Conservation (phyloP, 2,113 vertebrate species). For the Tragulus kanchil region DNA sequence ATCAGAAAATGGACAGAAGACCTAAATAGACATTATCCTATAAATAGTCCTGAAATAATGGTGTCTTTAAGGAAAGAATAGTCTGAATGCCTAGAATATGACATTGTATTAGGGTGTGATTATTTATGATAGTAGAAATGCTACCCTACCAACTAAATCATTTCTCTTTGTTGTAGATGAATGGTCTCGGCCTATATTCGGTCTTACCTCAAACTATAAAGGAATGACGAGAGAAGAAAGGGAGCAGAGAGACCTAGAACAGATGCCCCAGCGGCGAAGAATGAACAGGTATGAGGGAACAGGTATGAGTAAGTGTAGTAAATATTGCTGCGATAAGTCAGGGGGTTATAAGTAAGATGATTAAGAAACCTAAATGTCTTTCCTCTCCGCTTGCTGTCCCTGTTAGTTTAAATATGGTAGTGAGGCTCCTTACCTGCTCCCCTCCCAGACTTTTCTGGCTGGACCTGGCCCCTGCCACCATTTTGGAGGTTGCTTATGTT, state of each 20-base stretch:
- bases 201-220: slow-evolving; percentile 98
- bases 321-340: neutral
- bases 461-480: neutral
- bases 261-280: slow-evolving; percentile 96
- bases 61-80: neutral
- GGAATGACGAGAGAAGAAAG: slow-evolving; percentile 99
- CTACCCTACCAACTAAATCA: neutral
- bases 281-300: slow-evolving; percentile 91
- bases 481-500: neutral
- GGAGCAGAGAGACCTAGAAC: slow-evolving; percentile 97
- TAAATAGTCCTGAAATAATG: slow-evolving; percentile 2
- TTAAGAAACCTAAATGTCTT: neutral
- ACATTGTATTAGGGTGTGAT: neutral
- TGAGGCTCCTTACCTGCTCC: neutral
- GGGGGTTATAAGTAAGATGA: neutral
- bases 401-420: neutral
- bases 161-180: slow-evolving; percentile 90
- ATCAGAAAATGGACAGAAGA: neutral
- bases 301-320: slow-evolving; percentile 49
- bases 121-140: slow-evolving; percentile 8
- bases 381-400: neutral
- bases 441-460: neutral
- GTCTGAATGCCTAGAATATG: neutral
- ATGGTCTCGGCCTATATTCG: slow-evolving; percentile 99
- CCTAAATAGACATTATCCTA: neutral